Evolutionary conservation across 2,113 vertebrate species (phyloP).

Genomic region (Zosterops japonicus): DNA sequence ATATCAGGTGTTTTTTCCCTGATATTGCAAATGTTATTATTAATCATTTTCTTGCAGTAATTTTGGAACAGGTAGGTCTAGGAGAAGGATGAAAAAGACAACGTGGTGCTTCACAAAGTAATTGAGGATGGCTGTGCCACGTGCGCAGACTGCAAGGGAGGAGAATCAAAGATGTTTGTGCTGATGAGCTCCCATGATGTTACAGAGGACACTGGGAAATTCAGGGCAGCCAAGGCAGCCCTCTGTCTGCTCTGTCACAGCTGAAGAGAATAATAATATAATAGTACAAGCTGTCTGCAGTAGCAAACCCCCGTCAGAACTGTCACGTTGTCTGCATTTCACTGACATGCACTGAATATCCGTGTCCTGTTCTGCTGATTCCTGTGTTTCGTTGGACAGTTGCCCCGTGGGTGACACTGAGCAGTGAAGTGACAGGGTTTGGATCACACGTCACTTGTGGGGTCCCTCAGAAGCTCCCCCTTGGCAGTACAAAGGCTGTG

Average conservation of each 20-base stretch:
- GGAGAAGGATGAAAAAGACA: not conserved
- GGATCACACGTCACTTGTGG: not conserved
- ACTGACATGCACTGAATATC: not conserved
- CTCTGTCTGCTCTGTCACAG: not conserved
- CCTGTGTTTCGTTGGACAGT: not conserved
- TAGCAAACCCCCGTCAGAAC: not conserved
- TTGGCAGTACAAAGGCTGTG: not conserved
- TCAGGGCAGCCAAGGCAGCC: not conserved
- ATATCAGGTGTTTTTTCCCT: not conserved
- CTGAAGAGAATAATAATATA: not conserved
- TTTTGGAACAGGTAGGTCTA: not conserved
- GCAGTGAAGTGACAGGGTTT: not conserved
- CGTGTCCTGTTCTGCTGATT: not conserved
- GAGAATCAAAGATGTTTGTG: not conserved
- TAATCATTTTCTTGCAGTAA: not conserved
- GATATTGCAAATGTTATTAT: not conserved
- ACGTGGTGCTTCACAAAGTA: not conserved
- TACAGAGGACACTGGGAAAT: not conserved
- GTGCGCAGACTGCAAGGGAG: not conserved
- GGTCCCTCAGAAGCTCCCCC: not conserved
- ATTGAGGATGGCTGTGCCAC: not conserved
- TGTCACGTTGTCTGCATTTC: not conserved
- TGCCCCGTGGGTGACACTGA: not conserved
- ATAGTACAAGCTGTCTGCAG: not conserved
- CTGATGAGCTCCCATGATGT: not conserved